phyloP scores from a whole-genome alignment of 2,113 vertebrate genomes.

The Neopipo cinnamomea region DNA sequence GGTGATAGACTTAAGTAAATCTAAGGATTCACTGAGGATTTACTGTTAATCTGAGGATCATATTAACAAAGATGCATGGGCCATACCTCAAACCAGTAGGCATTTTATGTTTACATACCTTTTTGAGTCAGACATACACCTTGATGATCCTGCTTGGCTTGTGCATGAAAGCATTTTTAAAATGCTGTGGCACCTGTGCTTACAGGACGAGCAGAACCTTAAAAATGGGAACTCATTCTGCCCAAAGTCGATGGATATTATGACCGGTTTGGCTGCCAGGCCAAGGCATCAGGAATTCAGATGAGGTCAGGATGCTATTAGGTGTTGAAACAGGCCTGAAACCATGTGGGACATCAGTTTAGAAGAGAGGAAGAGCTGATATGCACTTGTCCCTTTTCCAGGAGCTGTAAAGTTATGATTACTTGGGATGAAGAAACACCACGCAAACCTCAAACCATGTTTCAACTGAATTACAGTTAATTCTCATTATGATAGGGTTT shows the following conservation, averaged over 20 bases:
- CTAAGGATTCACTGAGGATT: slow-evolving; percentile 25
- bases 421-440: not conserved
- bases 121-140: not conserved
- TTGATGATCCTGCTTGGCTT: not conserved
- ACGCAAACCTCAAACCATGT: not conserved
- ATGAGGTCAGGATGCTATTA: not conserved
- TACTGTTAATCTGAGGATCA: not conserved
- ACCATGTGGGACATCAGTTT: not conserved
- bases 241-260: not conserved
- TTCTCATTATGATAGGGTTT: not conserved
- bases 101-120: not conserved
- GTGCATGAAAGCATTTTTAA: not conserved
- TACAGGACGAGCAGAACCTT: not conserved
- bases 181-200: not conserved
- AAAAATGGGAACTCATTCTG: not conserved
- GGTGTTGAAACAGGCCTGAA: not conserved
- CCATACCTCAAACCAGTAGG: not conserved
- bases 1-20: not conserved
- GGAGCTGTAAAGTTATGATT: not conserved
- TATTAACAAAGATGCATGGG: not conserved
- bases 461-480: not conserved
- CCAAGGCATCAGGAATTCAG: not conserved
- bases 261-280: not conserved
- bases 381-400: not conserved
- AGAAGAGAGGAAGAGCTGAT: not conserved